Conservation (phyloP, 2,888 invertebrate species). For the Tortrix viridana region DNA sequence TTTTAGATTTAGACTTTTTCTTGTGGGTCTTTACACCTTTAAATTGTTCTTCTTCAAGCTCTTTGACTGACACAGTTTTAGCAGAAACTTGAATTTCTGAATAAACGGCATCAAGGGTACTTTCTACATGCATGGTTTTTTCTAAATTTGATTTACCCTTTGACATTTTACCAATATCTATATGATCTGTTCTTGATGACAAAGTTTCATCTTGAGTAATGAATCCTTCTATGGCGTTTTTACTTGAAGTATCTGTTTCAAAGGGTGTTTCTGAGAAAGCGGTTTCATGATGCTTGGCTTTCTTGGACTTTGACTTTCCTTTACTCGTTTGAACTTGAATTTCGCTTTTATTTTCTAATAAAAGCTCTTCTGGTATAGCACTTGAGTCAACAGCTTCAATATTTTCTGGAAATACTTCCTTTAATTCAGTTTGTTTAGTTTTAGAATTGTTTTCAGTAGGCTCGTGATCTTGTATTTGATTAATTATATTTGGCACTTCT, state of each 20-base stretch:
- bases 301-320: conserved; percentile 22
- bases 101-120: conserved; percentile 24
- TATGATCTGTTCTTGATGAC: not conserved
- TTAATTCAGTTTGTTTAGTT: conserved; percentile 30
- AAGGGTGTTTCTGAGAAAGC: conserved; percentile 26
- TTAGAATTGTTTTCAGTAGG: conserved; percentile 40
- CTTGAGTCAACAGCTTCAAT: not conserved
- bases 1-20: conserved; percentile 64
- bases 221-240: not conserved
- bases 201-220: not conserved
- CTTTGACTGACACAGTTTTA: conserved; percentile 1
- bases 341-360: not conserved
- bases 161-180: not conserved
- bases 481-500: conserved; percentile 47
- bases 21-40: conserved; percentile 54
- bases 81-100: not conserved
- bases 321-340: conserved; percentile 6
- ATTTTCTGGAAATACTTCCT: conserved; percentile 21
- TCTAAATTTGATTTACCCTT: conserved; percentile 15
- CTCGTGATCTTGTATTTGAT: conserved; percentile 52
- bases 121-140: conserved; percentile 18
- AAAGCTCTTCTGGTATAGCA: not conserved
- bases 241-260: no score
- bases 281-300: conserved; percentile 12
- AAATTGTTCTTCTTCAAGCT: conserved; percentile 40